A percentile compares a stretch with the other conserved stretches of the same genome.
These are phyloP conservation scores for Mustela erminea DNA, from an alignment of 2,797 vertebrate species.

Conservation along the genomic window DNA sequence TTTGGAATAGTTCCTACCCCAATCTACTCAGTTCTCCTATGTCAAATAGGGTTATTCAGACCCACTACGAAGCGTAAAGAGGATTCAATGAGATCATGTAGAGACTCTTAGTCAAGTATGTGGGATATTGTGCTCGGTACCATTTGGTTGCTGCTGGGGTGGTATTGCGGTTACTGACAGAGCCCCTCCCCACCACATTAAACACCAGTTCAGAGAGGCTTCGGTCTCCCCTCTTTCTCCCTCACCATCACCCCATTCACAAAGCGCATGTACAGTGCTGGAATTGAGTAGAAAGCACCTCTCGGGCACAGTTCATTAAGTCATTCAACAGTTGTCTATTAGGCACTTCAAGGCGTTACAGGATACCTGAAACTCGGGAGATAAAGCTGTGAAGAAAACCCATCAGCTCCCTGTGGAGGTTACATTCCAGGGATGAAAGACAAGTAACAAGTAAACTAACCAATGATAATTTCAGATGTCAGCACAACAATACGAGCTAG, in stretches of 20 bases:
- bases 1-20: neutral
- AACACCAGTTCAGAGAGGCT: neutral
- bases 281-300: neutral
- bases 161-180: fast-evolving
- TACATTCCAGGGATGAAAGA: neutral
- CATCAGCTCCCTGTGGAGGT: neutral
- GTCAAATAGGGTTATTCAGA: neutral
- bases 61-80: neutral
- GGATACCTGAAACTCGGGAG: neutral
- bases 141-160: neutral
- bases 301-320: neutral
- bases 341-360: neutral
- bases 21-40: neutral
- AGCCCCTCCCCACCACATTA: neutral
- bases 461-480: neutral
- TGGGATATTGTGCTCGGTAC: neutral
- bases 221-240: neutral
- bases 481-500: neutral
- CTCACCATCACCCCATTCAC: neutral
- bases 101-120: neutral
- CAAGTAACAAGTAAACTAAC: neutral
- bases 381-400: neutral
- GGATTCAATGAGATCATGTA: neutral
- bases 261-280: neutral
- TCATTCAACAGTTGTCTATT: neutral